Conservation (phyloP, 2,888 invertebrate genomes). For the Drosophila eohydei region DNA sequence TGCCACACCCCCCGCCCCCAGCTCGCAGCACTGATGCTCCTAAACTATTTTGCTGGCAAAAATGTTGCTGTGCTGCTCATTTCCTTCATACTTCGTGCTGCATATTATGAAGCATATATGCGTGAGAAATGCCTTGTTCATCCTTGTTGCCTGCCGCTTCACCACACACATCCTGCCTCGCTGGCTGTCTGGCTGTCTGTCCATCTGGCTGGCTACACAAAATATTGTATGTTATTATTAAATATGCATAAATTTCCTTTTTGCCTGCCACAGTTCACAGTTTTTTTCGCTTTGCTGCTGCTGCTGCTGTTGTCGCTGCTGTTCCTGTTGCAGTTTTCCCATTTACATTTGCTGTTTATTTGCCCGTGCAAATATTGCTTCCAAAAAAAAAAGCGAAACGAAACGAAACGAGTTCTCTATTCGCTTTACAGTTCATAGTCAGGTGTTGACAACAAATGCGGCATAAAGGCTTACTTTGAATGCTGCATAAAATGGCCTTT, state of each 20-base stretch:
- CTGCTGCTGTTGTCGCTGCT: conserved; percentile 19
- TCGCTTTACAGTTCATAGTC: neutral
- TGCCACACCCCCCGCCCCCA: neutral
- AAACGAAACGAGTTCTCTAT: neutral
- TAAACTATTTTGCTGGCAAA: conserved; percentile 65
- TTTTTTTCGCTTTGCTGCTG: conserved; percentile 9
- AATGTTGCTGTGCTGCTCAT: conserved; percentile 38
- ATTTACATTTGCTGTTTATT: conserved; percentile 75
- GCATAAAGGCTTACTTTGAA: conserved; percentile 22
- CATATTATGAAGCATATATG: conserved; percentile 66
- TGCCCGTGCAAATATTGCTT: conserved; percentile 68
- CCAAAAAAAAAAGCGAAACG: neutral
- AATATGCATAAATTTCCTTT: conserved; percentile 77
- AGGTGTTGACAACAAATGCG: conserved; percentile 35
- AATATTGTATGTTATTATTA: conserved; percentile 70
- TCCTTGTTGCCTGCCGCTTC: conserved; percentile 37
- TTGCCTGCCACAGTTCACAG: conserved; percentile 40
- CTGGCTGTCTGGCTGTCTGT: conserved; percentile 4
- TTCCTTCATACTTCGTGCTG: conserved; percentile 42
- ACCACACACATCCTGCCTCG: conserved; percentile 8
- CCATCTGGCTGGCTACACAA: conserved; percentile 33
- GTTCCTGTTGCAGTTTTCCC: conserved; percentile 51
- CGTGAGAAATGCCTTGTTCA: conserved; percentile 74
- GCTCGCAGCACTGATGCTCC: conserved; percentile 21
- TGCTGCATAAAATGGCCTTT: conserved; percentile 7